Base-by-base conservation (phyloP, 2,888 invertebrate species). In the Fragum whitleyi region DNA sequence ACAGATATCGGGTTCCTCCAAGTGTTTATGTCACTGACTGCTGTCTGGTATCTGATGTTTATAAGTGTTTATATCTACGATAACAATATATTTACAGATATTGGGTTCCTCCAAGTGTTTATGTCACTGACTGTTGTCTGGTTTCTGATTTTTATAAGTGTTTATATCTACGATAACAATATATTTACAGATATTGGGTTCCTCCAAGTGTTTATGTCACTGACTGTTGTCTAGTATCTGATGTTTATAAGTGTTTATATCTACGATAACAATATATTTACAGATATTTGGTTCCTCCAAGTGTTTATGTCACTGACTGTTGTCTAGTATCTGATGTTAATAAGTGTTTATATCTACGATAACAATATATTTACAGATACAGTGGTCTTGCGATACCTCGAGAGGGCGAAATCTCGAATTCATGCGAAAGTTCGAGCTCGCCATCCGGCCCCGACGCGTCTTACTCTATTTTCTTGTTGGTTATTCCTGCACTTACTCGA, bases 151-250 rank as follows among this genome's bases (percentile, higher is more conserved):
- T 53, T 19, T n/a, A n/a, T n/a, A n/a, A n/a, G n/a, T n/a, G n/a
- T n/a, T n/a, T n/a, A n/a, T n/a, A n/a, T n/a, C n/a, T n/a, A n/a
- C n/a, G n/a, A n/a, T n/a, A n/a, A n/a, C n/a, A n/a, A n/a, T n/a
- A n/a, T n/a, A n/a, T n/a, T n/a, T n/a, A n/a, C n/a, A n/a, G 72
- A 59, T 5, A 32, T 72, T n/a, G 9, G 73, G 73, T 32, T 53
- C 11, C 51, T 74, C 23, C 62, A 62, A 36, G 73, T 47, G 73
- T 42, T 28, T 36, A 51, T 74, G 28, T 65, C 73, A 2, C 21
- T 23, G 57, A 57, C 57, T 9, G 57, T 57, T 6, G 23, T 57
- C 11, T 57, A n/a, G 23, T 57, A 57, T 28, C 14, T 57, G 57
- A 57, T 57, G 57, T 57, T 23, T 57, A 57, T 57, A 11, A 57